Conservation (phyloP, 2,797 vertebrate species). For the Mormyrus proboscirostris region DNA sequence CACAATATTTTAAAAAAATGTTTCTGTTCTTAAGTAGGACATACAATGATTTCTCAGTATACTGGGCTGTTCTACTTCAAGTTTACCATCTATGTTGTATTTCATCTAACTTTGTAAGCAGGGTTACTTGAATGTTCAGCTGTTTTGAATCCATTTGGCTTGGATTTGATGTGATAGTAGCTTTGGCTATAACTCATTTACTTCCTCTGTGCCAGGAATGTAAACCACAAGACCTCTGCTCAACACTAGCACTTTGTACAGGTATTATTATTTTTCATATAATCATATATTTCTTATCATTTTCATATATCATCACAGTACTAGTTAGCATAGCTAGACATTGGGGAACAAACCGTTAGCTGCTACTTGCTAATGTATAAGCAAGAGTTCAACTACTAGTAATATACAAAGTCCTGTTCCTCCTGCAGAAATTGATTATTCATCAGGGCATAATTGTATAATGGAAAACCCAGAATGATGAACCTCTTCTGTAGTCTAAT, state of each 20-base stretch:
- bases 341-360: not conserved
- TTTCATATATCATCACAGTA: not conserved
- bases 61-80: not conserved
- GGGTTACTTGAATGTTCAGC: not conserved
- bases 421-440: not conserved
- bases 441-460: not conserved
- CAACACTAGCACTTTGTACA: not conserved
- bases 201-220: not conserved
- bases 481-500: not conserved
- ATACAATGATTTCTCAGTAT: not conserved
- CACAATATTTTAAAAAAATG: not conserved
- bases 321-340: not conserved
- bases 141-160: not conserved
- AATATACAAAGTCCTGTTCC: not conserved
- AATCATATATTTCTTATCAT: not conserved
- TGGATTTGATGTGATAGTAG: not conserved
- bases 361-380: not conserved
- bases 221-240: not conserved
- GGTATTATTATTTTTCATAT: not conserved
- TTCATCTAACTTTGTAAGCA: not conserved
- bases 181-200: not conserved
- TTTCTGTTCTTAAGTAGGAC: not conserved
- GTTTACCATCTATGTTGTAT: not conserved
- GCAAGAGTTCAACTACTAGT: not conserved
- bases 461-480: not conserved